Evolutionary conservation across 35 echinoderm and acorn worm genomes (phyloP).

Genomic region (Ophioderma brevispina): DNA sequence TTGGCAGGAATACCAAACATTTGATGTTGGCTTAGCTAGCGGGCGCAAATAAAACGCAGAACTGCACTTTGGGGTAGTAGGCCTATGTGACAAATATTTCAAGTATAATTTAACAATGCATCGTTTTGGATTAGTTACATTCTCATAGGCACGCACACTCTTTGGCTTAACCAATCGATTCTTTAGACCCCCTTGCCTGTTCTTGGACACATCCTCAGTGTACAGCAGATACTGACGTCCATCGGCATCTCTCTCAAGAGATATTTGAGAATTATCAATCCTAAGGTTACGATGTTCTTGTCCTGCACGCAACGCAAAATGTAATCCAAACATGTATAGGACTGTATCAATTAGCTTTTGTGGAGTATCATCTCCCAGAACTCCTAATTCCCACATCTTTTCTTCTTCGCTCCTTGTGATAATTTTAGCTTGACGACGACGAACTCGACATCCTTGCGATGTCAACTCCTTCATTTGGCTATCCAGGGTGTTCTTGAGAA

Average conservation of each 20-base stretch:
- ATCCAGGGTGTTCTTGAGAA: neutral
- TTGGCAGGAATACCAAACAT: neutral
- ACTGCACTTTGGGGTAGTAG: too few species aligned
- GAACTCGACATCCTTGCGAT: neutral
- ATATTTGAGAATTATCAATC: neutral
- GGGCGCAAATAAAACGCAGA: too few species aligned
- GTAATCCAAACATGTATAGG: neutral
- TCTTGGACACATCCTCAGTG: too few species aligned
- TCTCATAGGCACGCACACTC: too few species aligned
- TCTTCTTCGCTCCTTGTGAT: neutral
- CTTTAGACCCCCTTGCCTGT: too few species aligned
- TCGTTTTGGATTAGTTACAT: too few species aligned
- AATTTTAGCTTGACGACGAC: neutral
- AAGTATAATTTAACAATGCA: too few species aligned
- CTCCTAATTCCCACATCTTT: neutral
- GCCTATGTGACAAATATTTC: too few species aligned
- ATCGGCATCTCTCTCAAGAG: too few species aligned
- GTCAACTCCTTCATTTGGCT: neutral
- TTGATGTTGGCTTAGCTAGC: neutral
- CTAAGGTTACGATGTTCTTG: neutral
- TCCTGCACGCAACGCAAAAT: slow-evolving; percentile 9
- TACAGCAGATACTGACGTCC: too few species aligned
- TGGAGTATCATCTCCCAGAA: neutral
- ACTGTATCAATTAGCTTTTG: neutral
- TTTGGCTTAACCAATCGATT: too few species aligned